A percentile compares a stretch with the other conserved stretches of the same genome.
Evolutionary conservation across 2,888 invertebrate genomes (phyloP).

Genomic region (Bugula neritina): DNA sequence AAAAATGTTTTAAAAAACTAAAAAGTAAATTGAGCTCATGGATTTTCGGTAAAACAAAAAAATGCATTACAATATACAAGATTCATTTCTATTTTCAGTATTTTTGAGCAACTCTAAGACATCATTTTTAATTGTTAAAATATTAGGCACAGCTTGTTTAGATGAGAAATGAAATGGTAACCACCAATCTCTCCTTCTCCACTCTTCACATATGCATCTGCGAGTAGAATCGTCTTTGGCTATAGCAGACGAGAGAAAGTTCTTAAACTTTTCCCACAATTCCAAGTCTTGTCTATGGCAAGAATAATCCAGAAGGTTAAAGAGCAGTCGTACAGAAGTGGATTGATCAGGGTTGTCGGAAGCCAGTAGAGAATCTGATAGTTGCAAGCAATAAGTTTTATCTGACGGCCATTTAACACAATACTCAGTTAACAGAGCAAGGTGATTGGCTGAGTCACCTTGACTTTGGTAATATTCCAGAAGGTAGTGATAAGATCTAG

Average conservation of each 20-base stretch:
- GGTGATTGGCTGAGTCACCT: not conserved
- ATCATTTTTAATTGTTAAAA: no score
- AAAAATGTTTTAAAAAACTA: no score
- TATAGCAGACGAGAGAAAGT: not conserved
- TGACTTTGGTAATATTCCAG: not conserved
- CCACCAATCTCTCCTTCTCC: not conserved
- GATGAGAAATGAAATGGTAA: constrained; percentile 14
- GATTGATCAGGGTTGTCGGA: no score
- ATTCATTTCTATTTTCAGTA: not conserved
- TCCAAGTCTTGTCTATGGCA: not conserved
- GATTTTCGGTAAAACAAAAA: no score
- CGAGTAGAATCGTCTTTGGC: no score
- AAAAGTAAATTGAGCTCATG: no score
- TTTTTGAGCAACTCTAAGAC: not conserved
- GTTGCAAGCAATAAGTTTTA: not conserved
- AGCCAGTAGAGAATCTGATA: not conserved
- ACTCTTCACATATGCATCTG: not conserved
- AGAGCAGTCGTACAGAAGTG: not conserved
- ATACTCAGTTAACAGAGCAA: not conserved
- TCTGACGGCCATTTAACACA: constrained; percentile 11
- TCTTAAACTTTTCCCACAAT: not conserved
- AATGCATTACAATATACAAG: no score
- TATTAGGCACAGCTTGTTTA: no score
- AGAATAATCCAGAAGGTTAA: constrained; percentile 2
- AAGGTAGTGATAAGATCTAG: constrained; percentile 1